Percentiles rank a stretch among this genome's conserved stretches.
Conservation (phyloP, 2,113 vertebrate genomes). For the Notarius lentiginosus region DNA sequence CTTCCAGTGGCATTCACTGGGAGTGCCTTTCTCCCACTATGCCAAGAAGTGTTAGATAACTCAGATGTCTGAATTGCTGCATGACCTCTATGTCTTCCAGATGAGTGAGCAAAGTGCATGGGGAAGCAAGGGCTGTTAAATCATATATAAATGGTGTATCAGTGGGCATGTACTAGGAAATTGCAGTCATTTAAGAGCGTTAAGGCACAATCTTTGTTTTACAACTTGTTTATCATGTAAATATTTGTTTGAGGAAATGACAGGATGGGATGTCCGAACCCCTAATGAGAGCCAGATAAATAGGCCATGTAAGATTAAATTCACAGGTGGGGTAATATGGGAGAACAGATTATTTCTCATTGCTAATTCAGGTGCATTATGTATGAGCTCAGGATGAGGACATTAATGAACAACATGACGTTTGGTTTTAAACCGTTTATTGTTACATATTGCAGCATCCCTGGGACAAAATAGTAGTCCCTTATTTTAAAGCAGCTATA, state of each 20-base stretch:
- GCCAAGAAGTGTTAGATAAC: conserved; percentile 34
- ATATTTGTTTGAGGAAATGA: background rate
- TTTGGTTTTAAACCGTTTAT: background rate
- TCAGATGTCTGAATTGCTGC: conserved; percentile 6
- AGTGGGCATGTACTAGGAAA: background rate
- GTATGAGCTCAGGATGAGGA: background rate
- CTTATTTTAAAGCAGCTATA: background rate
- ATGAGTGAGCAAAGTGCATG: conserved; percentile 11
- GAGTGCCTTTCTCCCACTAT: conserved; percentile 10
- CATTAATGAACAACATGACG: background rate
- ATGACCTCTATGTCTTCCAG: conserved; percentile 19
- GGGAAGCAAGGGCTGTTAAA: conserved; percentile 22
- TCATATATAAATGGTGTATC: conserved; percentile 21
- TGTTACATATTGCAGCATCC: background rate
- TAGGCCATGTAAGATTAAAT: background rate
- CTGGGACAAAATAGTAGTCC: background rate
- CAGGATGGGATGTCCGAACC: background rate
- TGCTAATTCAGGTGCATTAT: background rate
- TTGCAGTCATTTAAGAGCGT: background rate
- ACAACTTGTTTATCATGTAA: background rate
- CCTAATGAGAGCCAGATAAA: background rate
- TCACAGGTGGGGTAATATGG: background rate
- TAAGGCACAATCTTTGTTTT: background rate
- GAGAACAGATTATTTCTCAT: background rate
- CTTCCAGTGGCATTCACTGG: conserved; percentile 7